Percentiles rank a stretch among this genome's conserved stretches.
Evolutionary conservation across 2,113 vertebrate species (phyloP).

Genomic region (Oreotrochilus melanogaster): DNA sequence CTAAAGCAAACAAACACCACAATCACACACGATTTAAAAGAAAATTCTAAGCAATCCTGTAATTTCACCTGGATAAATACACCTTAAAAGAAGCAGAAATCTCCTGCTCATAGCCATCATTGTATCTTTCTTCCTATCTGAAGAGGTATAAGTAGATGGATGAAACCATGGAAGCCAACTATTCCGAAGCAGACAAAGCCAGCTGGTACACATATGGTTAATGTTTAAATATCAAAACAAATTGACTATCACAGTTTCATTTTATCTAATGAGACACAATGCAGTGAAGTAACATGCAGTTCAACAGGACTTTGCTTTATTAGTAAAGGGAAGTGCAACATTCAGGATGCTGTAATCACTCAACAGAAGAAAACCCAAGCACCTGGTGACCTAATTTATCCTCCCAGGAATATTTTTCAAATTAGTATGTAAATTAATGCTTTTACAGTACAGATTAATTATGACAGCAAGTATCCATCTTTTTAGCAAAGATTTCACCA

Average conservation of each 20-base stretch:
- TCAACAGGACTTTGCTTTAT: neutral
- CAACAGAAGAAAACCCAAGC: neutral
- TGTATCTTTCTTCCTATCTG: neutral
- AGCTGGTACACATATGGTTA: neutral
- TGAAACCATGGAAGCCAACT: neutral
- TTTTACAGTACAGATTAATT: neutral
- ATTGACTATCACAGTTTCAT: neutral
- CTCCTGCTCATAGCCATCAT: neutral
- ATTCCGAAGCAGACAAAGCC: neutral
- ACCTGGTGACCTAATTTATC: neutral
- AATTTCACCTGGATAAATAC: neutral
- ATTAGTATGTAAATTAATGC: neutral
- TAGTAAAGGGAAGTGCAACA: accelerated
- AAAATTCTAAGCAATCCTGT: neutral
- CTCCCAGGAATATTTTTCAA: neutral
- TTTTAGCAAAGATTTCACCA: neutral
- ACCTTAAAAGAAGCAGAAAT: neutral
- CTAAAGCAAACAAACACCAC: neutral
- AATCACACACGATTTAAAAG: neutral
- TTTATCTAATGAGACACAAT: neutral
- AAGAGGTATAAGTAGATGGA: neutral
- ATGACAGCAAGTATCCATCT: neutral
- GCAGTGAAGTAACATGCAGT: neutral
- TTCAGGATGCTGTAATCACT: neutral
- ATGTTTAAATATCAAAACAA: neutral